Base-by-base conservation (phyloP, 2,797 vertebrate species). In the Poliocrania exsul region DNA sequence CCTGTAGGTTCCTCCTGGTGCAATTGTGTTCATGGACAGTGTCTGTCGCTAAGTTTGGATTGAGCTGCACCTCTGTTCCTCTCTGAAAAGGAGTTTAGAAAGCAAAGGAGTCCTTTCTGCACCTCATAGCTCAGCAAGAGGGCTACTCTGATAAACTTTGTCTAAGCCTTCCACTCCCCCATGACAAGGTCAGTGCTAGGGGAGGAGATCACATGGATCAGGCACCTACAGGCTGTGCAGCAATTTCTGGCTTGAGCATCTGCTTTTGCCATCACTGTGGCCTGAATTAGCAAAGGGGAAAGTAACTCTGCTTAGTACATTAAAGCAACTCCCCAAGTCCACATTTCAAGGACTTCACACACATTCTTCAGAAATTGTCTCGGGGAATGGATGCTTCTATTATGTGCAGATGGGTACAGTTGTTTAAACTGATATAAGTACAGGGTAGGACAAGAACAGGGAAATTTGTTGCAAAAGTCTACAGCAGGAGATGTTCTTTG, bases 171-270 rank as follows among this genome's bases (percentile, higher is more conserved):
- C 31, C 40, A 44, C 16, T n/a, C 28, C 42, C 31, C 31, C 23
- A 24, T 21, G 16, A 46, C 8, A 46, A 65, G 16, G 20, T 51
- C 46, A 25, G 28, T 5, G 44, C 54, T 9, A 31, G 53, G 50
- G 50, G 11, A 65, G 14, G 7, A 18, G 40, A 79, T 64, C 0
- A 2, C 10, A 33, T 0, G 4, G 29, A 38, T n/a, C 64, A 16
- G 62, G 53, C 2, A 1, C 14, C 25, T 17, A 13, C 0, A 0
- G 71, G 25, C 44, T 42, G 19, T 28, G 57, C 66, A 60, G 46
- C 25, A 23, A 3, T 69, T 81, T 57, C 58, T 80, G 58, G 37
- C 71, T 19, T 19, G 6, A 69, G 37, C 21, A 72, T 29, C 46
- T 16, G 51, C 24, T 49, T 54, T 20, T 21, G 56, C 47, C 33